Evolutionary conservation across 2,797 vertebrate genomes (phyloP).

Genomic region (Neosilurus mollespiculum): DNA sequence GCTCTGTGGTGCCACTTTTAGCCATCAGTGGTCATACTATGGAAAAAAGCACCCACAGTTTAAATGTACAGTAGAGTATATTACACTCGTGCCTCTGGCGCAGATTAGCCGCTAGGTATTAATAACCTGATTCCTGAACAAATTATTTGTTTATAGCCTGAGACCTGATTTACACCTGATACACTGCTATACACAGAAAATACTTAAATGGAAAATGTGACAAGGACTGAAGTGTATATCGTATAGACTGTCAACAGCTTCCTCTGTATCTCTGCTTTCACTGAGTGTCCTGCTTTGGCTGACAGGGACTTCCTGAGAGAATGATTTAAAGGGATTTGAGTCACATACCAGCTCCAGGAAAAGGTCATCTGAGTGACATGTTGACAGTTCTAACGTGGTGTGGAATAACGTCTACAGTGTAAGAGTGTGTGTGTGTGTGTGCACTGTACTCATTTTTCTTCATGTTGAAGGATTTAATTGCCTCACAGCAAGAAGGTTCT

Average conservation of each 20-base stretch:
- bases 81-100: neutral
- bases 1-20: conserved; percentile 41
- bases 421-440: no score
- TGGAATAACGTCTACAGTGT: neutral
- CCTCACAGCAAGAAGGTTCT: no score
- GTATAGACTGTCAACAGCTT: conserved; percentile 6
- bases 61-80: neutral
- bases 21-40: neutral
- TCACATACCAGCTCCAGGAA: conserved; percentile 4
- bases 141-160: neutral
- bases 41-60: neutral
- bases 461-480: no score
- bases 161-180: neutral
- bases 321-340: neutral
- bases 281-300: conserved; percentile 20
- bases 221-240: neutral
- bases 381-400: neutral
- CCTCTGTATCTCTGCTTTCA: conserved; percentile 26
- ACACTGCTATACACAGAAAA: neutral
- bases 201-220: neutral
- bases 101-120: neutral
- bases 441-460: no score
- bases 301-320: conserved; percentile 38
- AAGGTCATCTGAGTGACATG: neutral
- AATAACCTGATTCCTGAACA: neutral